These are phyloP conservation scores for Eumacrocentrus americanus DNA, from an alignment of 2,888 invertebrate genomes.

Conservation along the genomic window DNA sequence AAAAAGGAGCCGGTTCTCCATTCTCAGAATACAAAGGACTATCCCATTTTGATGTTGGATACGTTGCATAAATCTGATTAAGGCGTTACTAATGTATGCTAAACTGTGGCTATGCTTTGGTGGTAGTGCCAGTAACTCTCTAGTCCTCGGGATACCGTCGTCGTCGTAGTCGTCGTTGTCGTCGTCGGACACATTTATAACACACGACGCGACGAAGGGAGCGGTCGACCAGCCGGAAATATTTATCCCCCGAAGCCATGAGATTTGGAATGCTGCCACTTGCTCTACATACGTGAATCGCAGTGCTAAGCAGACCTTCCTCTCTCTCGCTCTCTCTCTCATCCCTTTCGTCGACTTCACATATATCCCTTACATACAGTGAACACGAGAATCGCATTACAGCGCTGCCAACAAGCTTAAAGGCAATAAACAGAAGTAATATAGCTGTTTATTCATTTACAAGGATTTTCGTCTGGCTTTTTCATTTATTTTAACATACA, in stretches of 20 bases:
- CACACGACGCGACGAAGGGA: slow-evolving; percentile 26
- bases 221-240: slow-evolving; percentile 47
- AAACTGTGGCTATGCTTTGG: slow-evolving; percentile 5
- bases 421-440: too few species aligned
- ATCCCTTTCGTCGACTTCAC: slow-evolving; percentile 16
- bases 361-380: too few species aligned
- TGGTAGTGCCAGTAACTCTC: background rate
- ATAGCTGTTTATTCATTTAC: too few species aligned
- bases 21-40: background rate
- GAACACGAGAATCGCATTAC: too few species aligned
- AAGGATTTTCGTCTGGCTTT: too few species aligned
- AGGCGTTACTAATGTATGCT: slow-evolving; percentile 10
- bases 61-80: slow-evolving; percentile 8
- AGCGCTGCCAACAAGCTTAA: too few species aligned
- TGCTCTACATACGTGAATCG: slow-evolving; percentile 54
- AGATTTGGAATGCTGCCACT: slow-evolving; percentile 58
- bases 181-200: slow-evolving; percentile 34
- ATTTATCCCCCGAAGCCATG: slow-evolving; percentile 51
- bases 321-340: background rate
- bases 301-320: slow-evolving; percentile 44
- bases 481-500: too few species aligned
- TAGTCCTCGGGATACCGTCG: too few species aligned
- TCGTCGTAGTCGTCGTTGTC: too few species aligned
- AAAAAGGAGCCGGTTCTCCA: background rate
- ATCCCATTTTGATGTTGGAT: slow-evolving; percentile 3